Percentiles rank a stretch among this genome's conserved stretches.
phyloP scores from a whole-genome alignment of 2,797 vertebrate species.

The Mus caroli region DNA sequence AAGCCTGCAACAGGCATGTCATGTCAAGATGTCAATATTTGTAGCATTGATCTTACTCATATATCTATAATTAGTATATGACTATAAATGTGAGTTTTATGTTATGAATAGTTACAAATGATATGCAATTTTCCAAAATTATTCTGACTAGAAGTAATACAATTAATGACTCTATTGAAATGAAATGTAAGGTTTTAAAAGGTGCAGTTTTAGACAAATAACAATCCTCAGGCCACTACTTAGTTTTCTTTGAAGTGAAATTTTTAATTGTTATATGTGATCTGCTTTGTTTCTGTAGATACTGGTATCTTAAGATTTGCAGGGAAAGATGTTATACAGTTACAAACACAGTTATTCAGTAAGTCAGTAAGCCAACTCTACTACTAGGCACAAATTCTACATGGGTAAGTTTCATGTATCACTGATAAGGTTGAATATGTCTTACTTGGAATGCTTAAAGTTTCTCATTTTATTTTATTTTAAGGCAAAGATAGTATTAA shows the following conservation, averaged over 20 bases:
- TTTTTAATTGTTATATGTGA: not conserved
- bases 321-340: not conserved
- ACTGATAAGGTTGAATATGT: constrained; percentile 47
- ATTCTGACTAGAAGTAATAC: not conserved
- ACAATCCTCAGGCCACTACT: not conserved
- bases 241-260: constrained; percentile 25
- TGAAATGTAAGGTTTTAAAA: constrained; percentile 31
- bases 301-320: not conserved
- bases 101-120: no score
- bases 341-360: not conserved
- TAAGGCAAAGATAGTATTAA: constrained; percentile 24
- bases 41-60: constrained; percentile 1
- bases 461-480: not conserved
- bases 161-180: constrained; percentile 11
- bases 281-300: constrained; percentile 7
- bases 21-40: not conserved
- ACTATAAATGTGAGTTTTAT: not conserved
- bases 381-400: not conserved
- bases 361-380: not conserved
- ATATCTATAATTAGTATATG: not conserved
- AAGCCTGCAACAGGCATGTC: not conserved
- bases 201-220: not conserved
- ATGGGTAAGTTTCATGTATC: constrained; percentile 33
- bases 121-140: no score
- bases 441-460: not conserved